Evolutionary conservation across 2,797 vertebrate species (phyloP).

Genomic region (Enteromius trimaculatus): DNA sequence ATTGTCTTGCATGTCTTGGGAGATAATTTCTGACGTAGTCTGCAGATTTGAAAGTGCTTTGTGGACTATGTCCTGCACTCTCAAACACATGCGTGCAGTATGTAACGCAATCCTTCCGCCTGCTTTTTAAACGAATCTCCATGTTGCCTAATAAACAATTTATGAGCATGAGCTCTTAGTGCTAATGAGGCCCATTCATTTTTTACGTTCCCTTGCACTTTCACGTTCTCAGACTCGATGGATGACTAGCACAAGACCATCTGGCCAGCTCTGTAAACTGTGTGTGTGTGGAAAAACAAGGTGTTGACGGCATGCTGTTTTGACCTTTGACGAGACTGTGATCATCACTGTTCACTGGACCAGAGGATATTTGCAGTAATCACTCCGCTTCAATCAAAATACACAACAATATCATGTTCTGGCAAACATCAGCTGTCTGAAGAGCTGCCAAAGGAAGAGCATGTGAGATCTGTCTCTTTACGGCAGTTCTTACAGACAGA

Average conservation of each 20-base stretch:
- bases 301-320: background rate
- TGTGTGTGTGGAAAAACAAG: background rate
- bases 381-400: background rate
- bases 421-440: slow-evolving; percentile 7
- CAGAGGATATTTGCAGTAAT: background rate
- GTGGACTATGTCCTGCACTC: slow-evolving; percentile 28
- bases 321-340: background rate
- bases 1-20: background rate
- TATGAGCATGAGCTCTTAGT: slow-evolving; percentile 36
- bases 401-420: background rate
- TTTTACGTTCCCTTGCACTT: slow-evolving; percentile 43
- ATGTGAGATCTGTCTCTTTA: background rate
- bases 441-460: background rate
- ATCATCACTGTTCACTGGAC: background rate
- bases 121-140: slow-evolving; percentile 25
- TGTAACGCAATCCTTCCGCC: background rate
- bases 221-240: background rate
- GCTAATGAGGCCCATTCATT: slow-evolving; percentile 39
- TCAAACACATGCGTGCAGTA: background rate
- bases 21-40: slow-evolving; percentile 23
- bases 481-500: background rate
- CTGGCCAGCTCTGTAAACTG: background rate
- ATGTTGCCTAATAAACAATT: slow-evolving; percentile 42
- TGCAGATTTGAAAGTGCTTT: slow-evolving; percentile 21
- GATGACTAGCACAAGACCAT: background rate